Base-by-base conservation (phyloP, 2,888 invertebrate genomes). In the Lithophane socia region DNA sequence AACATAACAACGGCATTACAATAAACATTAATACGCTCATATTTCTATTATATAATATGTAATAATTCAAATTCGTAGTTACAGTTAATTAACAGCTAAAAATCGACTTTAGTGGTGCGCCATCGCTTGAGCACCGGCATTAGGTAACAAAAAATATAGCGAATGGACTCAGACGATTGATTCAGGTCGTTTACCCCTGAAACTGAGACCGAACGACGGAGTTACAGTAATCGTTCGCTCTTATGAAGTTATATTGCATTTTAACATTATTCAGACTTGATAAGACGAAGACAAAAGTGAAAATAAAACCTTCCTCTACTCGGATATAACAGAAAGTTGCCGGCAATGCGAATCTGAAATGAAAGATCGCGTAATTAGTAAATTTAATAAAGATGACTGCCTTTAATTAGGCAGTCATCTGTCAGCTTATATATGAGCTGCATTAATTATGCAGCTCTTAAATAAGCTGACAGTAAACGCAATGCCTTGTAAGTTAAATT, bases 121-220 rank as follows among this genome's bases (percentile, higher is more conserved):
- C 70, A 68, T 83, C 77, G 72, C 58, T 74, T 60, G 68, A 84
- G 65, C 66, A 76, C 71, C 63, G 49, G 71, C 73, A 80, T 88
- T 88, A 77, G 80, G 84, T 80, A 87, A 88, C 89, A 88, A 88
- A 88, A 88, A 88, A 87, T 85, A 78, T 79, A 79, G 85, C 88
- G 89, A 91, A 89, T 89, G 90, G 91, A 89, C 89, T 87, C 91
- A 88, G 90, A 87, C 94, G 92, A 95, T 94, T 94, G 94, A 93
- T 88, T 90, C 89, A 85, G 96, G 95, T 94, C 96, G 88, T 89
- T 95, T 92, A 95, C 95, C 95, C 87, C 92, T 93, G 89, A 93
- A 94, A 93, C 92, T 84, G 90, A 89, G 90, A 86, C 86, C 80
- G 87, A 73, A 89, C 82, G 87, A 87, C 88, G 56, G 83, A 86